A percentile compares a stretch with the other conserved stretches of the same genome.
These are phyloP conservation scores for Saccopteryx bilineata DNA, from an alignment of 2,113 vertebrate species.

Conservation along the genomic window DNA sequence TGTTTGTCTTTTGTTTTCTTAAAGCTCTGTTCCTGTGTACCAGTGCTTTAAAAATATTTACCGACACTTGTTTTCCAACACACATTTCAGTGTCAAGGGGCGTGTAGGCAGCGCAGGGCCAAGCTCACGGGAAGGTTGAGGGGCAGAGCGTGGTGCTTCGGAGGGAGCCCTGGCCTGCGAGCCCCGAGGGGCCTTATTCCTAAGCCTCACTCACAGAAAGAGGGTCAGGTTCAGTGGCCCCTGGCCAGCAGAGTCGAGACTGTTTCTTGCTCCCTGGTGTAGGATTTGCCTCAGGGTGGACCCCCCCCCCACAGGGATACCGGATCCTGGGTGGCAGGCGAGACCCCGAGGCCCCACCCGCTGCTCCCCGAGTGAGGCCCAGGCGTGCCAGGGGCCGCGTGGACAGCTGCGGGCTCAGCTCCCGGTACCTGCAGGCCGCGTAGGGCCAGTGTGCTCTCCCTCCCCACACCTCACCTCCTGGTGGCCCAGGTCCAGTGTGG, in stretches of 20 bases:
- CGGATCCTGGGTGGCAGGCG: conserved; percentile 14
- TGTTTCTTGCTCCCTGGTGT: conserved; percentile 5
- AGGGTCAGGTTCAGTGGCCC: neutral
- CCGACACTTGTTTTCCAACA: conserved; percentile 17
- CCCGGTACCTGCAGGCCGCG: neutral
- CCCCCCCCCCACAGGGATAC: conserved; percentile 51
- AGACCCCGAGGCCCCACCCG: neutral
- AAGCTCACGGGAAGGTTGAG: neutral
- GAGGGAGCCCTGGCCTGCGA: neutral
- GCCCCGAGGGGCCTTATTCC: neutral
- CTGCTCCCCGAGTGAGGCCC: neutral
- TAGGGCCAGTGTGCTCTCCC: neutral
- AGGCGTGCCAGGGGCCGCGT: accelerated
- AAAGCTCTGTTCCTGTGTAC: conserved; percentile 58
- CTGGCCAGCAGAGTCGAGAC: conserved; percentile 36
- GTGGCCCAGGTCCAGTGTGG: neutral
- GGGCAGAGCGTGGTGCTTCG: neutral
- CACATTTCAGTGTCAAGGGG: conserved; percentile 63
- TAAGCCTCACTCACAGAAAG: neutral
- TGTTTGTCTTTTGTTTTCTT: conserved; percentile 78
- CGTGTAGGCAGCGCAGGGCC: conserved; percentile 53
- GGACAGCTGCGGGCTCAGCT: neutral
- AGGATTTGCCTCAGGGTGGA: conserved; percentile 67
- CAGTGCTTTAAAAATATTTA: conserved; percentile 8
- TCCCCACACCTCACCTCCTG: neutral